Conservation (phyloP, 2,113 vertebrate genomes). For the Eolophus roseicapilla region DNA sequence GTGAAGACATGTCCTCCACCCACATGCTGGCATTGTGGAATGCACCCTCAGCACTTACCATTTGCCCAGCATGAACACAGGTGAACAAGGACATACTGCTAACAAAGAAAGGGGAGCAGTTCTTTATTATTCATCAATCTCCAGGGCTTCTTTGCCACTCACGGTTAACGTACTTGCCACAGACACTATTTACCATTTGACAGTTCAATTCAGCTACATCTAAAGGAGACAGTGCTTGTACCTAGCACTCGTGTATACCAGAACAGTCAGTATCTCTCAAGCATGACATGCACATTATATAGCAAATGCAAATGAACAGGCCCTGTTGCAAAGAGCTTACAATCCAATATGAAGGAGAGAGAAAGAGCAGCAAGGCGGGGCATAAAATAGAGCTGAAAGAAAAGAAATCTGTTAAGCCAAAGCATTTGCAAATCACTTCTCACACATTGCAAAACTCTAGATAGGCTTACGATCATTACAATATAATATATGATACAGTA, state of each 20-base stretch:
- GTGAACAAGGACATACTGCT: neutral
- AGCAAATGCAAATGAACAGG: conserved; percentile 51
- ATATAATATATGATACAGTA: neutral
- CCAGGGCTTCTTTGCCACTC: conserved; percentile 52
- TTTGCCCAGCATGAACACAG: neutral
- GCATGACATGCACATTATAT: conserved; percentile 41
- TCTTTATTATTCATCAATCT: conserved; percentile 58
- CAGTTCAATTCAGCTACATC: conserved; percentile 59
- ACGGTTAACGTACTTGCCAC: conserved; percentile 16
- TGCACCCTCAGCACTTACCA: neutral
- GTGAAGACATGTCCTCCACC: neutral
- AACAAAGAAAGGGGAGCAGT: neutral
- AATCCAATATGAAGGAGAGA: neutral
- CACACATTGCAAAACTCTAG: neutral
- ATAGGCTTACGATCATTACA: neutral
- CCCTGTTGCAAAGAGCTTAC: neutral
- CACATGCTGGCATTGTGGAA: neutral
- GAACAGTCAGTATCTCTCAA: conserved; percentile 46
- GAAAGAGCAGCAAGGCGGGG: neutral
- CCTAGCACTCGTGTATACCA: conserved; percentile 14
- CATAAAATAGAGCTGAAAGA: neutral
- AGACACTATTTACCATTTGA: conserved; percentile 61
- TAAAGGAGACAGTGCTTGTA: conserved; percentile 3
- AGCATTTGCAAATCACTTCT: neutral
- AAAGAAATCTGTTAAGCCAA: neutral